phyloP scores from a whole-genome alignment of 2,113 vertebrate genomes.

The Noctilio leporinus region DNA sequence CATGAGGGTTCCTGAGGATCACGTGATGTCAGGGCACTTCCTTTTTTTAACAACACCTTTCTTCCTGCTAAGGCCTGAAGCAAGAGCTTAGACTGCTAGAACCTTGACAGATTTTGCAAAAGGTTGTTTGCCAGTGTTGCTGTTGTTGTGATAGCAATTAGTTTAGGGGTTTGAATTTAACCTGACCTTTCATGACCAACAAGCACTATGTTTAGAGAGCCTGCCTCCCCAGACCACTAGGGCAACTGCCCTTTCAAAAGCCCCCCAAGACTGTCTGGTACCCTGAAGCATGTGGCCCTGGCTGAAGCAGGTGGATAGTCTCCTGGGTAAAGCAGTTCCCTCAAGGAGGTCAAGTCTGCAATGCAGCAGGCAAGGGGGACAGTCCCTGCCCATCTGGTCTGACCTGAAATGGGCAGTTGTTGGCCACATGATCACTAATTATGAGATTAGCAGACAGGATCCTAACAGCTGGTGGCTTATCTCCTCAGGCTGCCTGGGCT shows the following conservation, averaged over 20 bases:
- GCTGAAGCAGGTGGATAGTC: not conserved
- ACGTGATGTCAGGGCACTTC: not conserved
- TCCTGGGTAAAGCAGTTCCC: not conserved
- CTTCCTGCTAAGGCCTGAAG: not conserved
- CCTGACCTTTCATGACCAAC: not conserved
- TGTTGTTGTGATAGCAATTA: not conserved
- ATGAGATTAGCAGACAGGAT: not conserved
- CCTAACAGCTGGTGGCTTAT: not conserved
- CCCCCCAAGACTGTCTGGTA: rapidly evolving
- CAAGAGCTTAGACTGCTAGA: not conserved
- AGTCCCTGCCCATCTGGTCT: not conserved
- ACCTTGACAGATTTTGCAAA: not conserved
- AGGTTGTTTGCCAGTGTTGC: not conserved
- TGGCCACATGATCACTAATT: not conserved
- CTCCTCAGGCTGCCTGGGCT: not conserved
- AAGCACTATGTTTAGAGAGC: not conserved
- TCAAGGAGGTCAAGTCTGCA: not conserved
- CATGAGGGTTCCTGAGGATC: not conserved
- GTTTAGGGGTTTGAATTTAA: not conserved
- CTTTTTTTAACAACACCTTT: not conserved
- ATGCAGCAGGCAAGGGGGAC: rapidly evolving
- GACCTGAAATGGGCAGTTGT: not conserved
- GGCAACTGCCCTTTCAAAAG: not conserved
- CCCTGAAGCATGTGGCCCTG: not conserved
- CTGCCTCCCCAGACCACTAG: not conserved